These are phyloP conservation scores for Luehdorfia chinensis DNA, from an alignment of 1,140 invertebrate species.

Conservation along the genomic window DNA sequence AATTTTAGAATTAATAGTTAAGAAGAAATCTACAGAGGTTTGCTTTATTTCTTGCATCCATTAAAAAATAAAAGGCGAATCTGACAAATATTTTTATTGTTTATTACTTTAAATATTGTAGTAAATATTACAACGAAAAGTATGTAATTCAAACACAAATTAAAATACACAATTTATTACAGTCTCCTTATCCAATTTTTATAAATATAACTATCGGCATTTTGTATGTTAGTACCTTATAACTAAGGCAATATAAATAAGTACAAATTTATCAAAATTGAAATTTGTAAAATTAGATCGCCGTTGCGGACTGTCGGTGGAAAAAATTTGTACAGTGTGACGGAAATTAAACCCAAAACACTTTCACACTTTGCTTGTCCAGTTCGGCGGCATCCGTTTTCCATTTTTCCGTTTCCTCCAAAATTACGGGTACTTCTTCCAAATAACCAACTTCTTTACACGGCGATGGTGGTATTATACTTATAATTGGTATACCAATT, in stretches of 20 bases:
- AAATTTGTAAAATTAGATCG: not conserved
- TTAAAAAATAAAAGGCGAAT: no score
- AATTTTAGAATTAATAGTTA: no score
- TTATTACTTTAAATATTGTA: no score
- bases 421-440: constrained; percentile 40
- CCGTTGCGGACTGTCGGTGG: not conserved
- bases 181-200: not conserved
- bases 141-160: constrained; percentile 10
- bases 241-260: constrained; percentile 3
- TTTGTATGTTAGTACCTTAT: not conserved
- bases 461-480: constrained; percentile 64
- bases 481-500: constrained; percentile 81
- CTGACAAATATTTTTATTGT: no score
- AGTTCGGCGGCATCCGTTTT: constrained; percentile 49
- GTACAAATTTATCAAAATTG: constrained; percentile 2
- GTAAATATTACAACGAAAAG: no score
- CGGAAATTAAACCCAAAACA: constrained; percentile 62
- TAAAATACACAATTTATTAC: constrained; percentile 2
- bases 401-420: constrained; percentile 51
- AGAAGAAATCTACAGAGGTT: no score
- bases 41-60: no score
- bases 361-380: constrained; percentile 66
- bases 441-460: constrained; percentile 57
- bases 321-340: constrained; percentile 23
- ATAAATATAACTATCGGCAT: not conserved